Percentiles rank a stretch among this genome's conserved stretches.
These are phyloP conservation scores for Drosophila pegasa DNA, from an alignment of 2,888 invertebrate species.

Conservation along the genomic window DNA sequence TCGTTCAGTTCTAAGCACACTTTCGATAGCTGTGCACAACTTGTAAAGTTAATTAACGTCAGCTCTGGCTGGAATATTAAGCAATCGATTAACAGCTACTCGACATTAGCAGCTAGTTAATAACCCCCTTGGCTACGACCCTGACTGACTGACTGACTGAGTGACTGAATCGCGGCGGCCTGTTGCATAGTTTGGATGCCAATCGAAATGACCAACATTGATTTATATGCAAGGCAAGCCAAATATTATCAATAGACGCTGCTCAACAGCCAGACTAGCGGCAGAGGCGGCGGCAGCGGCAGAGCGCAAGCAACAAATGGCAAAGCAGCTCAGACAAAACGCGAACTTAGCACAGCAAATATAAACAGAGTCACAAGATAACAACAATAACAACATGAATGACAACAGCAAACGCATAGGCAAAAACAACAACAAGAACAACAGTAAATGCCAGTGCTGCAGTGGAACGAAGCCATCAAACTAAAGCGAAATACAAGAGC, in stretches of 20 bases:
- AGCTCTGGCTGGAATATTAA: constrained; percentile 12
- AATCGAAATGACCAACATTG: constrained; percentile 74
- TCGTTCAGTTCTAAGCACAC: not conserved
- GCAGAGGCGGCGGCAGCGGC: not conserved
- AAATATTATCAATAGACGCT: constrained; percentile 75
- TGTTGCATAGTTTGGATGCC: constrained; percentile 72
- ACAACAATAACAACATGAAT: constrained; percentile 45
- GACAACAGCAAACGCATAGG: constrained; percentile 32
- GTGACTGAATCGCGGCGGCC: constrained; percentile 23
- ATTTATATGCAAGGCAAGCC: constrained; percentile 80
- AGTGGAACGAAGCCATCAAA: constrained; percentile 50
- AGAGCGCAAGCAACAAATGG: constrained; percentile 27
- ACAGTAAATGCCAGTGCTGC: constrained; percentile 66
- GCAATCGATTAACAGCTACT: constrained; percentile 8
- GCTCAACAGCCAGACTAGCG: constrained; percentile 44
- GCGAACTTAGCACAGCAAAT: constrained; percentile 56
- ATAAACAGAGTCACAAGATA: constrained; percentile 56
- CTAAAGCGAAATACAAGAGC: constrained; percentile 42
- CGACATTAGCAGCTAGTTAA: constrained; percentile 9
- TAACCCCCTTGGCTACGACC: constrained; percentile 50
- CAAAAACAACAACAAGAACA: constrained; percentile 50
- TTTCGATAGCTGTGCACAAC: not conserved
- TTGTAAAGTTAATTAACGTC: not conserved
- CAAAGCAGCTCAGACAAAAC: constrained; percentile 47
- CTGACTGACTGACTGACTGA: constrained; percentile 32